Percentiles rank a stretch among this genome's conserved stretches.
Conservation (phyloP, 2,113 vertebrate genomes). For the Machaerirhynchus nigripectus region DNA sequence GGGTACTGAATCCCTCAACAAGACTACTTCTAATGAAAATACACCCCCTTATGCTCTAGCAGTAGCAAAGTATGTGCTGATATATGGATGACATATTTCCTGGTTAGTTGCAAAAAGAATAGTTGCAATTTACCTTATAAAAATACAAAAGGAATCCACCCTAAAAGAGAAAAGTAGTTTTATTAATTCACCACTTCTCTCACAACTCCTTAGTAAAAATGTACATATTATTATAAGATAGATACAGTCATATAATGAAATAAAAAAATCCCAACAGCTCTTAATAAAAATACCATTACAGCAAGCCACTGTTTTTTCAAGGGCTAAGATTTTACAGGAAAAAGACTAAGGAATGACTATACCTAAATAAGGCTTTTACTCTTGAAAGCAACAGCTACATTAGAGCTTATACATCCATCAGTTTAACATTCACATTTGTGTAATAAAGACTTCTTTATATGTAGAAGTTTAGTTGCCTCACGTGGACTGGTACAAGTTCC, state of each 20-base stretch:
- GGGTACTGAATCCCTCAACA: background rate
- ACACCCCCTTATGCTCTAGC: background rate
- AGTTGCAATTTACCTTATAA: background rate
- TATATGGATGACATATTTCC: background rate
- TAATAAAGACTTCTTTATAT: background rate
- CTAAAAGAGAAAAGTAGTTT: background rate
- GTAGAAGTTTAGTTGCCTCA: background rate
- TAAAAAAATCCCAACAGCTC: background rate
- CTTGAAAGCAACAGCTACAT: background rate
- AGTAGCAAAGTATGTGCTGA: background rate
- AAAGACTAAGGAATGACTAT: background rate
- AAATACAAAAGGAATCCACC: background rate
- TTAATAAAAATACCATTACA: background rate
- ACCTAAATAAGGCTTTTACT: background rate
- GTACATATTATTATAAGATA: background rate
- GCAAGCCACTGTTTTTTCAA: background rate
- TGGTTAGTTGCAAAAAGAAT: background rate
- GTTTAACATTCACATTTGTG: background rate
- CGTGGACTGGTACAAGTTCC: background rate
- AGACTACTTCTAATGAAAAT: background rate
- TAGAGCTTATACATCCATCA: background rate
- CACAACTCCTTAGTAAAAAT: background rate
- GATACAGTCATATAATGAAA: background rate
- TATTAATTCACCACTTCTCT: background rate
- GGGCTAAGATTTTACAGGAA: background rate